These are phyloP conservation scores for Myotis lucifugus DNA, from an alignment of 2,113 vertebrate genomes.

Conservation along the genomic window DNA sequence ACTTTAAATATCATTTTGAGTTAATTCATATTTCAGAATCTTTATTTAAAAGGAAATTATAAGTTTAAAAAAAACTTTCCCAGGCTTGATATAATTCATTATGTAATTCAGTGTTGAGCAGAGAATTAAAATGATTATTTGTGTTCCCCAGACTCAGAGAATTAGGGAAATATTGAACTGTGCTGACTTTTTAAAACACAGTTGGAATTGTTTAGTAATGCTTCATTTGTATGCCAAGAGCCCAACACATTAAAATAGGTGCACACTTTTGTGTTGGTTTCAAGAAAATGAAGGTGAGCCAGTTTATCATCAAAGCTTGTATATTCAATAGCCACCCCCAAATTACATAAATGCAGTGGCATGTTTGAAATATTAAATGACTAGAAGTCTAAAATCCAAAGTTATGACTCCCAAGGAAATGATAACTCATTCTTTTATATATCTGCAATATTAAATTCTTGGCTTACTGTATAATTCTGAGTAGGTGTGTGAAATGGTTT, in stretches of 20 bases:
- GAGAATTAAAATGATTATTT: slow-evolving; percentile 78
- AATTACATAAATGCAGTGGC: slow-evolving; percentile 55
- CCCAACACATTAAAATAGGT: slow-evolving; percentile 53
- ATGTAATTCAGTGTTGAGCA: slow-evolving; percentile 64
- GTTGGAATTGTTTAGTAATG: slow-evolving; percentile 58
- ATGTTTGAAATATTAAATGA: slow-evolving; percentile 72
- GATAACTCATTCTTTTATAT: slow-evolving; percentile 67
- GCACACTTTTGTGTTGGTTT: slow-evolving; percentile 37
- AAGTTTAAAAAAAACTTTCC: slow-evolving; percentile 42
- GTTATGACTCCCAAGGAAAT: slow-evolving; percentile 43
- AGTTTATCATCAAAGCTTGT: slow-evolving; percentile 57
- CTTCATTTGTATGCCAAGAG: slow-evolving; percentile 64
- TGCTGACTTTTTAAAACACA: slow-evolving; percentile 67
- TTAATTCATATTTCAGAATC: slow-evolving; percentile 65
- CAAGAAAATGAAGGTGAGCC: slow-evolving; percentile 51
- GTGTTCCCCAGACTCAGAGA: slow-evolving; percentile 67
- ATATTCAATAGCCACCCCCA: slow-evolving; percentile 50
- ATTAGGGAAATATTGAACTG: slow-evolving; percentile 67
- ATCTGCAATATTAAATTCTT: slow-evolving; percentile 64
- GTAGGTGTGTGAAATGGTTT: slow-evolving; percentile 63
- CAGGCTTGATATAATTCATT: slow-evolving; percentile 68
- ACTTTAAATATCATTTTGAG: slow-evolving; percentile 70
- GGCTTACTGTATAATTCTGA: slow-evolving; percentile 67
- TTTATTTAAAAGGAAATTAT: slow-evolving; percentile 60
- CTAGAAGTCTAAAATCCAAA: slow-evolving; percentile 73